Conservation (phyloP, 1,140 invertebrate species). For the Ceratoteleas bidentatus region DNA sequence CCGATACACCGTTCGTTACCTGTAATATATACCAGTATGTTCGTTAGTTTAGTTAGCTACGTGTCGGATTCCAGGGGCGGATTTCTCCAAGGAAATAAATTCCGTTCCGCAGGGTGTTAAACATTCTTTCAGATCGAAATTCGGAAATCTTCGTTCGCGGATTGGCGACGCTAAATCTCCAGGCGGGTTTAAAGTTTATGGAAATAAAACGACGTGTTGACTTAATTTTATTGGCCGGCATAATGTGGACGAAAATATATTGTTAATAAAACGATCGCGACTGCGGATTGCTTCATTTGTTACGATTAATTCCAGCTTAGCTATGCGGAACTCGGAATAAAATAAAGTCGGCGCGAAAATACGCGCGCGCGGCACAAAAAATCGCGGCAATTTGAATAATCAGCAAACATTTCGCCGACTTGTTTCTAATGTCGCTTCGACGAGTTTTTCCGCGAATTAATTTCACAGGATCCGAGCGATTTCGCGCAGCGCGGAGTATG, state of each 20-base stretch:
- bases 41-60: slow-evolving; percentile 54
- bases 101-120: slow-evolving; percentile 32
- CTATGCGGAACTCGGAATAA: neutral
- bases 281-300: slow-evolving; percentile 8
- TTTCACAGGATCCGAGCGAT: no score
- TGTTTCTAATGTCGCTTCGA: no score
- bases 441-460: no score
- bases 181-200: slow-evolving; percentile 18
- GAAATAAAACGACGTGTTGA: slow-evolving; percentile 22
- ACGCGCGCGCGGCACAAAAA: no score
- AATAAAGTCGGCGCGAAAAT: neutral
- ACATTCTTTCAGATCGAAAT: slow-evolving; percentile 39
- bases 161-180: slow-evolving; percentile 27
- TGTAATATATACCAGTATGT: slow-evolving; percentile 50
- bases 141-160: slow-evolving; percentile 39
- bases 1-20: slow-evolving; percentile 44
- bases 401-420: no score
- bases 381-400: no score
- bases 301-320: slow-evolving; percentile 15
- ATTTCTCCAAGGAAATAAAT: slow-evolving; percentile 59
- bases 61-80: slow-evolving; percentile 47
- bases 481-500: no score
- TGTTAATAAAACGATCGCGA: neutral
- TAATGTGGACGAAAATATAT: slow-evolving; percentile 8
- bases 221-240: slow-evolving; percentile 33